Percentiles rank a stretch among this genome's conserved stretches.
Conservation (phyloP, 2,888 invertebrate species). For the Pristionchus fissidentatus region DNA sequence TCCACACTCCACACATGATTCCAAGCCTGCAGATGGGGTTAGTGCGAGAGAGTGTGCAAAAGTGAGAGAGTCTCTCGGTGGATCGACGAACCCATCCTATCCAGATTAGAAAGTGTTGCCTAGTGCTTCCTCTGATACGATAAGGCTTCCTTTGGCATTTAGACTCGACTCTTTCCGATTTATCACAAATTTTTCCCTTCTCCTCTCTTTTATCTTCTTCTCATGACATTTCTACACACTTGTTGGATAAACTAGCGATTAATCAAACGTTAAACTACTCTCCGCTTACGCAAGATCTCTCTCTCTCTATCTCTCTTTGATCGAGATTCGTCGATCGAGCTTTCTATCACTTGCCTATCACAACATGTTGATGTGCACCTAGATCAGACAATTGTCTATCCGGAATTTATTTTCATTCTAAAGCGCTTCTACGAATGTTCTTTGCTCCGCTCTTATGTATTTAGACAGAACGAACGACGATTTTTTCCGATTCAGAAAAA, state of each 20-base stretch:
- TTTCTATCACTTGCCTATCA: slow-evolving; percentile 14
- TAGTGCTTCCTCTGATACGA: too few species aligned
- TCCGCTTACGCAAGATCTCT: slow-evolving; percentile 5
- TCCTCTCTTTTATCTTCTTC: slow-evolving; percentile 38
- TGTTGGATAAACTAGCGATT: slow-evolving; percentile 34
- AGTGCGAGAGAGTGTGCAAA: too few species aligned
- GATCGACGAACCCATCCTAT: too few species aligned
- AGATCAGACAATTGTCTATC: neutral
- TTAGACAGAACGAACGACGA: too few species aligned
- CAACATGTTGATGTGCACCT: neutral
- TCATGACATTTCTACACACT: slow-evolving; percentile 22
- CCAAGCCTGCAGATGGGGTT: too few species aligned
- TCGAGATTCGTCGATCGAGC: neutral
- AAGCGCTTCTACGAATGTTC: neutral
- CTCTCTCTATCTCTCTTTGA: neutral
- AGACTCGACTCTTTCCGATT: too few species aligned
- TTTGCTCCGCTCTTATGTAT: neutral
- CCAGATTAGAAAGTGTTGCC: too few species aligned
- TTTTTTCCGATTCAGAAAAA: too few species aligned
- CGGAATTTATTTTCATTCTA: neutral
- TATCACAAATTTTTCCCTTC: too few species aligned
- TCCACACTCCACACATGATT: too few species aligned
- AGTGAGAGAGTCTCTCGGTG: too few species aligned
- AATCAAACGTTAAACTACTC: slow-evolving; percentile 39
- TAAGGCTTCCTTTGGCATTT: too few species aligned